Evolutionary conservation across 2,888 invertebrate genomes (phyloP), one percentile per base, ranked within the genome.

Genomic region (Helicoverpa assulta): DNA sequence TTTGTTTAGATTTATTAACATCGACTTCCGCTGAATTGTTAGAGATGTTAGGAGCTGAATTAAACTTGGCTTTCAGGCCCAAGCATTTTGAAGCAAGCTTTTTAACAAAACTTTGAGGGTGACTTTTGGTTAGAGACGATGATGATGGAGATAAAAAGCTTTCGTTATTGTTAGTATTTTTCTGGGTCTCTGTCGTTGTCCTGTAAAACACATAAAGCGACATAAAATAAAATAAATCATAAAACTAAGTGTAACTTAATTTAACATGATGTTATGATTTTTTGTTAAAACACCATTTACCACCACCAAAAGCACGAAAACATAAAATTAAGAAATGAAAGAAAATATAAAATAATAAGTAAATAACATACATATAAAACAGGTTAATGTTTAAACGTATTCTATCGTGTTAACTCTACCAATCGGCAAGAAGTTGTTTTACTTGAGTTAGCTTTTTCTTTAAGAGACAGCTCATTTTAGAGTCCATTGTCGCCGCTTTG

Each of bases 51-150:
- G 95, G 95, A 89, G 95, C 95, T 73, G 96, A 96, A 86, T 92
- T 94, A 82, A 96, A 95, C 82, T 94, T 95, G 70, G 95, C 90
- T 90, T 94, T 96, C 29, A 95, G 89, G 89, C 96, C 95, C 89
- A 95, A 94, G 94, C 94, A 95, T 89, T 95, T 96, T 47, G 95
- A 94, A 91, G 96, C 95, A 92, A 96, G 93, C 93, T 94, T 94
- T 93, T 94, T 93, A 70, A 95, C 95, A 89, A 95, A 95, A 92
- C 94, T 95, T 87, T 93, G 94, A 84, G 93, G 89, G 85, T 93
- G 91, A 85, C 84, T 91, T 89, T 95, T 95, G 84, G 92, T 95
- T 92, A 95, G 81, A 84, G 91, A 90, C 80, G 95, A 94, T 89
- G 94, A 91, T 85, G 95, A 93, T 89, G 94, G 91, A 87, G 91